These are phyloP conservation scores for Aix galericulata DNA, from an alignment of 2,113 vertebrate genomes.

Conservation along the genomic window DNA sequence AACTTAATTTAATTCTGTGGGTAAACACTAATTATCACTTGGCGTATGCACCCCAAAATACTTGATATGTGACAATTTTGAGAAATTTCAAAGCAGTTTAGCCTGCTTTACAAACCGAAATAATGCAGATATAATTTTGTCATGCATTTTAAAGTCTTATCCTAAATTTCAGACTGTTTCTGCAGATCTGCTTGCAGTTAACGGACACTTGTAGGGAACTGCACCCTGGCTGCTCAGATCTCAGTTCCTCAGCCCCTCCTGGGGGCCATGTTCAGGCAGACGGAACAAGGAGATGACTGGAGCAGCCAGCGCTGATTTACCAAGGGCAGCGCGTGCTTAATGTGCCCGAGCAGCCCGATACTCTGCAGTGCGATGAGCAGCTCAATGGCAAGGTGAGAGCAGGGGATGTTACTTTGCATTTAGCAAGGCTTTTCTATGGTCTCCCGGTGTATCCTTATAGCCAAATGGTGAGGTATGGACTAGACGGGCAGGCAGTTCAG, in stretches of 20 bases:
- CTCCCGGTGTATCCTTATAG: background rate
- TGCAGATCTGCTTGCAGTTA: background rate
- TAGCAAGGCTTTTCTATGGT: background rate
- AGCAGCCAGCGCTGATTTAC: background rate
- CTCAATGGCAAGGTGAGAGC: background rate
- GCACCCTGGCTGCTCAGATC: background rate
- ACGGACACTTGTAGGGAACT: background rate
- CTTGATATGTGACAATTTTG: background rate
- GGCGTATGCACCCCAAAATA: background rate
- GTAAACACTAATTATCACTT: background rate
- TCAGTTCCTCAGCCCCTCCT: background rate
- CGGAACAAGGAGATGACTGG: background rate
- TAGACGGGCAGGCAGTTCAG: background rate
- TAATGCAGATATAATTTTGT: background rate
- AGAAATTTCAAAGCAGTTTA: background rate
- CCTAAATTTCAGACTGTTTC: background rate
- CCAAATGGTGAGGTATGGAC: background rate
- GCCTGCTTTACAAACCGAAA: background rate
- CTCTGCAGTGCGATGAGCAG: background rate
- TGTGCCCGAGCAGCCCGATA: accelerated
- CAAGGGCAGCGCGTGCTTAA: background rate
- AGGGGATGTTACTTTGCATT: background rate
- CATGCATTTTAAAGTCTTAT: background rate
- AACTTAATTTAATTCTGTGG: background rate
- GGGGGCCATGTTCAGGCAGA: background rate